Percentiles rank a stretch among this genome's conserved stretches.
Evolutionary conservation across 2,888 invertebrate genomes (phyloP).

Genomic region (Rhagophthalmus giganteus): DNA sequence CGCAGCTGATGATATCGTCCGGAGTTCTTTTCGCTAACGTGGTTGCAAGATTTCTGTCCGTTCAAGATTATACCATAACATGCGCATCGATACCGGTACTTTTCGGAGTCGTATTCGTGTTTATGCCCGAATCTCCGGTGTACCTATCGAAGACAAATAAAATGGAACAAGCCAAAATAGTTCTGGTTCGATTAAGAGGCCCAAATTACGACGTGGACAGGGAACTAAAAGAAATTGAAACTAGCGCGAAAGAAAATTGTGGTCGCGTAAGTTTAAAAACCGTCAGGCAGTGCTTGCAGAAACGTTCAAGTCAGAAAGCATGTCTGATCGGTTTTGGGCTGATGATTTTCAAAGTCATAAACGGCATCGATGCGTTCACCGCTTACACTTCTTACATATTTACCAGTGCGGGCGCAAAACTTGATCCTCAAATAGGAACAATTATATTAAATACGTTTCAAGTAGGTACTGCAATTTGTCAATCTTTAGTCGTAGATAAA

Average conservation of each 20-base stretch:
- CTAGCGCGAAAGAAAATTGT: constrained; percentile 52
- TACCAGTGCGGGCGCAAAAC: constrained; percentile 54
- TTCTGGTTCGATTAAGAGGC: constrained; percentile 72
- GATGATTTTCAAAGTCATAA: constrained; percentile 68
- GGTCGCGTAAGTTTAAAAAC: constrained; percentile 60
- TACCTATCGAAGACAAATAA: constrained; percentile 65
- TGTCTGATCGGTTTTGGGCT: constrained; percentile 61
- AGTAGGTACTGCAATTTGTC: constrained; percentile 69
- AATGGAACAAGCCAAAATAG: constrained; percentile 65
- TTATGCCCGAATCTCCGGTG: constrained; percentile 85
- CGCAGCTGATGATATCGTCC: constrained; percentile 77
- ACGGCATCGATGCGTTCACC: constrained; percentile 64
- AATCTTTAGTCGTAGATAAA: constrained; percentile 75
- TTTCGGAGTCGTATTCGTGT: constrained; percentile 68
- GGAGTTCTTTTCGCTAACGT: constrained; percentile 77
- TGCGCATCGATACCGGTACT: constrained; percentile 67
- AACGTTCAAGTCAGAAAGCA: constrained; percentile 63
- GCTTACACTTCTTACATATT: constrained; percentile 64
- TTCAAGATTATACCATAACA: constrained; percentile 64
- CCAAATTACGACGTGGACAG: constrained; percentile 63
- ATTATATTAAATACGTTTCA: constrained; percentile 70
- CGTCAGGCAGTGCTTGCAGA: constrained; percentile 60
- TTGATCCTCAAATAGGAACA: constrained; percentile 55
- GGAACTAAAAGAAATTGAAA: constrained; percentile 64
- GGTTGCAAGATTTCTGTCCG: constrained; percentile 41